Conservation (phyloP, 2,113 vertebrate species). For the Mesoclemmys tuberculata region DNA sequence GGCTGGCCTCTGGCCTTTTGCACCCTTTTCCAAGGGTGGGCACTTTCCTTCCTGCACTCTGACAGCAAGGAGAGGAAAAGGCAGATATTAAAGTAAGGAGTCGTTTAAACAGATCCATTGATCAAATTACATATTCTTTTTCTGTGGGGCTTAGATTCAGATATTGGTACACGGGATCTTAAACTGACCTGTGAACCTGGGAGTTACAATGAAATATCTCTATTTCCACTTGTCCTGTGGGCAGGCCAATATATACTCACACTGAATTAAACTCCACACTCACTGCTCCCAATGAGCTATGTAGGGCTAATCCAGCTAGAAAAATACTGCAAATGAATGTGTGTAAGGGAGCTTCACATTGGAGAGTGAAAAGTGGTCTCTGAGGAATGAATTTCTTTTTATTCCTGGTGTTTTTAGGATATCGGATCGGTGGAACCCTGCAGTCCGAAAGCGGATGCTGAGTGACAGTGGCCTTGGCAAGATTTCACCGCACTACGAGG, state of each 20-base stretch:
- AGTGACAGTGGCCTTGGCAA: conserved; percentile 76
- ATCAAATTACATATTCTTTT: neutral
- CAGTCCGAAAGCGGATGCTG: conserved; percentile 79
- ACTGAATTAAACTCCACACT: neutral
- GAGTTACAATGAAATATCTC: neutral
- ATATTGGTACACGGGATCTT: neutral
- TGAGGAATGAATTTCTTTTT: neutral
- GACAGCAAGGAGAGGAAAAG: neutral
- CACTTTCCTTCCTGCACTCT: neutral
- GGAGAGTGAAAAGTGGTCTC: rapidly evolving
- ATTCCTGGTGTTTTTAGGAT: conserved; percentile 59
- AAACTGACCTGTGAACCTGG: neutral
- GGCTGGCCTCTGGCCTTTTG: neutral
- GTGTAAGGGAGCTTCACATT: neutral
- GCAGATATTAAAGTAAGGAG: neutral
- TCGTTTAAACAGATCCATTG: neutral
- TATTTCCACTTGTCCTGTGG: neutral
- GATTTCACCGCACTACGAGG: conserved; percentile 76
- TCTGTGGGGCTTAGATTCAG: neutral
- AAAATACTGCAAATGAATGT: neutral
- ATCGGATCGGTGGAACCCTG: conserved; percentile 81
- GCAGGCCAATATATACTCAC: neutral
- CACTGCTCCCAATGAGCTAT: neutral
- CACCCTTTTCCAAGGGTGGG: neutral
- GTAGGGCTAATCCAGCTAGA: neutral